These are phyloP conservation scores for Onychostoma macrolepis DNA, from an alignment of 2,113 vertebrate species.

Conservation along the genomic window DNA sequence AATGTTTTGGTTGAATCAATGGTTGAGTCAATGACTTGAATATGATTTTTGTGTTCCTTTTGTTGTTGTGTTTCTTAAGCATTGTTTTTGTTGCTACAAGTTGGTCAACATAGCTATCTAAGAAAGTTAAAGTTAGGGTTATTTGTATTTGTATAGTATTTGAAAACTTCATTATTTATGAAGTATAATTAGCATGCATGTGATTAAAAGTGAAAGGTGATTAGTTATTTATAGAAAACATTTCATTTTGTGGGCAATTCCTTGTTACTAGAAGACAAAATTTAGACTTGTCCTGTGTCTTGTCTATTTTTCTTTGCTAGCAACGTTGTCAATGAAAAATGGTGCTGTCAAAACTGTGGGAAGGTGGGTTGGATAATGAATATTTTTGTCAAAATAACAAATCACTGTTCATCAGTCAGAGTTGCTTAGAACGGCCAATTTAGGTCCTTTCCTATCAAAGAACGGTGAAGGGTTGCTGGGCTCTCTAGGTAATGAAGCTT, in stretches of 20 bases:
- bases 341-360: conserved; percentile 11
- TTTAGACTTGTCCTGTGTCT: background rate
- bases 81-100: background rate
- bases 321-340: conserved; percentile 18
- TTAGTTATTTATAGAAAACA: background rate
- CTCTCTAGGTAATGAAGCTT: conserved; percentile 22
- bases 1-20: too few species aligned
- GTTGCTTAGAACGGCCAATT: conserved; percentile 1
- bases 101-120: background rate
- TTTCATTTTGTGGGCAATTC: background rate
- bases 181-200: background rate
- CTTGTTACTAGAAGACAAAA: background rate
- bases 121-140: too few species aligned
- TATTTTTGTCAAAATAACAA: conserved; percentile 42
- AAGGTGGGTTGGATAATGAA: conserved; percentile 35
- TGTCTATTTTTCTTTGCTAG: conserved; percentile 14
- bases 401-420: conserved; percentile 35
- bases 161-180: background rate
- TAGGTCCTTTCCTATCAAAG: background rate
- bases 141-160: too few species aligned
- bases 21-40: background rate
- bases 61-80: background rate
- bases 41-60: background rate
- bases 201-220: background rate
- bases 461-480: background rate